A percentile compares a stretch with the other conserved stretches of the same genome.
Evolutionary conservation across 2,888 invertebrate genomes (phyloP).

Genomic region (Drosophila differens): DNA sequence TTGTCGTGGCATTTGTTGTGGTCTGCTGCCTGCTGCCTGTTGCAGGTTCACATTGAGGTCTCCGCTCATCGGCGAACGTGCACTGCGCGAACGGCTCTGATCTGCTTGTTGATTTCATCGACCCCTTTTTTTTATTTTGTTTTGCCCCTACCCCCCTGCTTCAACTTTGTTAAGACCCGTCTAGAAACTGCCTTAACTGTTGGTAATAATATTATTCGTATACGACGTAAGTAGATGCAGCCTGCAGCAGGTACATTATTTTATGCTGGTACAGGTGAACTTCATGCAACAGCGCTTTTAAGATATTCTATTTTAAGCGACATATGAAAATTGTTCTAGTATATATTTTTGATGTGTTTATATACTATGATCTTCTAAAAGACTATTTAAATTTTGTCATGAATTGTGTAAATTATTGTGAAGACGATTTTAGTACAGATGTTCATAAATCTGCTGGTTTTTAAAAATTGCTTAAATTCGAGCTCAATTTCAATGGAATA

Average conservation of each 20-base stretch:
- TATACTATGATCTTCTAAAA: background rate
- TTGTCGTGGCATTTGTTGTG: constrained; percentile 74
- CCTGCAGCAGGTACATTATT: constrained; percentile 81
- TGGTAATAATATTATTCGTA: constrained; percentile 76
- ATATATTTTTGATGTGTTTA: constrained; percentile 1
- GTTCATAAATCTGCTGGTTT: background rate
- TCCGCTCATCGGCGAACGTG: constrained; percentile 66
- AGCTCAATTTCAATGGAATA: background rate
- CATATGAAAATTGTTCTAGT: constrained; percentile 25
- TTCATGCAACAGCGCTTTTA: constrained; percentile 18
- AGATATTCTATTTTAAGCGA: constrained; percentile 16
- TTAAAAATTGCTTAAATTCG: background rate
- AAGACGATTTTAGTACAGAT: background rate
- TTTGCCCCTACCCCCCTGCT: constrained; percentile 13
- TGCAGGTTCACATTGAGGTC: constrained; percentile 62
- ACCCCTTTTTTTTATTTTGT: constrained; percentile 33
- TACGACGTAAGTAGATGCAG: constrained; percentile 56
- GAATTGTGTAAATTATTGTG: background rate
- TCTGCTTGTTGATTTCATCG: constrained; percentile 56
- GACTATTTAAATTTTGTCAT: background rate
- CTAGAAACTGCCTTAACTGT: constrained; percentile 67
- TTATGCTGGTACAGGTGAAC: constrained; percentile 85
- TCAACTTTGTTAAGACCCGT: constrained; percentile 46
- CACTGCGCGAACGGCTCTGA: constrained; percentile 55
- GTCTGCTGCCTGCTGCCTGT: constrained; percentile 33